Evolutionary conservation across 2,797 vertebrate species (phyloP).

Genomic region (Scleropages formosus): DNA sequence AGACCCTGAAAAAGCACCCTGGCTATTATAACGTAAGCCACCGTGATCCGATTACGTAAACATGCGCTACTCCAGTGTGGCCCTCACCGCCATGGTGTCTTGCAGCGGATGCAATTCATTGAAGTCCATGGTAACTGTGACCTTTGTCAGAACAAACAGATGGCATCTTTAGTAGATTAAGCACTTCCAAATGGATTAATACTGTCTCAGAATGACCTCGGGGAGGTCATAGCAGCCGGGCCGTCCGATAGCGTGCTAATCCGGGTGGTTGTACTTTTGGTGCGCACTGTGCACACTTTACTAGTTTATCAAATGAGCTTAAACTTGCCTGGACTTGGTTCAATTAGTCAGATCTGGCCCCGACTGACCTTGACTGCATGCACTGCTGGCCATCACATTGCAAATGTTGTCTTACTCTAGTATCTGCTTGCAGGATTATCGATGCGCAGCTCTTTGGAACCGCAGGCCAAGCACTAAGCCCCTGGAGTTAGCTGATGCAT

Average conservation of each 20-base stretch:
- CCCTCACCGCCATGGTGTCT: not conserved
- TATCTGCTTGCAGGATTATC: not conserved
- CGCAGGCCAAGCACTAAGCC: not conserved
- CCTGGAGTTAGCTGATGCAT: not conserved
- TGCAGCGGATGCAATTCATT: not conserved
- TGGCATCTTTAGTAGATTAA: not conserved
- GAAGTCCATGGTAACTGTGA: not conserved
- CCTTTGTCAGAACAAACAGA: not conserved
- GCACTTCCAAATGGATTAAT: not conserved
- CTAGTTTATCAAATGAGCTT: not conserved
- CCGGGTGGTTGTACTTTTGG: not conserved
- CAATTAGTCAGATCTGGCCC: constrained; percentile 1
- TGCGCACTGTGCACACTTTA: not conserved
- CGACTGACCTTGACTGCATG: not conserved
- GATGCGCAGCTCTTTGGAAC: not conserved
- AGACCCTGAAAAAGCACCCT: not conserved
- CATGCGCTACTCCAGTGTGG: not conserved
- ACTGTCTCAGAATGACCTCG: too few species aligned
- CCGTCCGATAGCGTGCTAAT: not conserved
- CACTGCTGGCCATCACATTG: not conserved
- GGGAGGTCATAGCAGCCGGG: not conserved
- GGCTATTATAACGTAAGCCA: not conserved
- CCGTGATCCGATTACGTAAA: not conserved
- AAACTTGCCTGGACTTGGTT: not conserved
- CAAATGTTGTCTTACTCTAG: not conserved